Conservation (phyloP, 2,113 vertebrate species). For the Bujurquina vittata region DNA sequence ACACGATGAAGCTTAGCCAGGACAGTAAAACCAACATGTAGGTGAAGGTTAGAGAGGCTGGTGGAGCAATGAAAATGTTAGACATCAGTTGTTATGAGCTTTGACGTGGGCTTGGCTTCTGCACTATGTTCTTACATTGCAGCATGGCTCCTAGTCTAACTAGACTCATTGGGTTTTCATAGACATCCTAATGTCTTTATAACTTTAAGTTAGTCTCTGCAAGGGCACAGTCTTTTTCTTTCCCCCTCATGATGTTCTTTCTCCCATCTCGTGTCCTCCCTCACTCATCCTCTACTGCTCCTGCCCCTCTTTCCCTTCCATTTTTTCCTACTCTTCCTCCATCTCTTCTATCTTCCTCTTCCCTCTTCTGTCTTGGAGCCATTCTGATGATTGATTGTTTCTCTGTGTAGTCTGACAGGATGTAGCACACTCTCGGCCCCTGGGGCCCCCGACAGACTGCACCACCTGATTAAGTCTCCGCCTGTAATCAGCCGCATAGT, state of each 20-base stretch:
- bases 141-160: constrained; percentile 38
- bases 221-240: constrained; percentile 79
- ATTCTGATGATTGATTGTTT: constrained; percentile 96
- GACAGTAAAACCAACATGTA: constrained; percentile 61
- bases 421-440: constrained; percentile 90
- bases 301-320: constrained; percentile 1
- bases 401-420: constrained; percentile 88
- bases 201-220: constrained; percentile 57
- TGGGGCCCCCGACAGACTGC: constrained; percentile 85
- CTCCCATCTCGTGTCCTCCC: constrained; percentile 14
- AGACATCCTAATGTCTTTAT: constrained; percentile 90
- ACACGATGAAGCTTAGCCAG: constrained; percentile 48
- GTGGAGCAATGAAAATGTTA: constrained; percentile 59
- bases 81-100: constrained; percentile 84
- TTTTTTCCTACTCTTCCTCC: constrained; percentile 49
- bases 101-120: constrained; percentile 86
- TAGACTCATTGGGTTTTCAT: constrained; percentile 87
- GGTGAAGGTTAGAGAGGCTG: constrained; percentile 63
- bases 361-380: constrained; percentile 72
- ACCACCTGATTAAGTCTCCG: constrained; percentile 91
- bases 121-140: constrained; percentile 14
- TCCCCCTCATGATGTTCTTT: constrained; percentile 49
- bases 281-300: constrained; percentile 11
- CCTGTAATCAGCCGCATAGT: constrained; percentile 88
- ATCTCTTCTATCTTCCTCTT: constrained; percentile 60